phyloP scores from a whole-genome alignment of 2,888 invertebrate genomes.

The Phasia obesa region DNA sequence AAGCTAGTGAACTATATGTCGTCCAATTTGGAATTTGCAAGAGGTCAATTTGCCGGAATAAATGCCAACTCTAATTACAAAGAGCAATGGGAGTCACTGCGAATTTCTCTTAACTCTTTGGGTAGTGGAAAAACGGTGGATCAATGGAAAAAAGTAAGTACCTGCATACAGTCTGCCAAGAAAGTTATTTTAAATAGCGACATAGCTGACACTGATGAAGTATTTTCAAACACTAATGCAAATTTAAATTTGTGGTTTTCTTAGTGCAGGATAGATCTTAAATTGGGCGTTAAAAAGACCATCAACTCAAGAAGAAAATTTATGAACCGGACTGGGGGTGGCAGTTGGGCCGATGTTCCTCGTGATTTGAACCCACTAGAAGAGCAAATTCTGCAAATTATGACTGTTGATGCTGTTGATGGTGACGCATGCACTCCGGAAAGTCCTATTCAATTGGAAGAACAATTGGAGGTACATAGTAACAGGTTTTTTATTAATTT shows the following conservation, averaged over 20 bases:
- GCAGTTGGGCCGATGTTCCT: not conserved
- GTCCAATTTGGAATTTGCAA: too few species aligned
- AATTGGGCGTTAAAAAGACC: conserved; percentile 2
- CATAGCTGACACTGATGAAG: too few species aligned
- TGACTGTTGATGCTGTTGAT: conserved; percentile 24
- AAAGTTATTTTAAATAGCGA: too few species aligned
- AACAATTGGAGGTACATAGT: not conserved
- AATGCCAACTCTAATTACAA: not conserved
- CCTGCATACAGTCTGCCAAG: too few species aligned
- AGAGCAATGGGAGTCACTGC: conserved; percentile 13
- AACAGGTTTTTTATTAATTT: not conserved
- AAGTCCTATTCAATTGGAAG: not conserved
- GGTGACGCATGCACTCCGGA: conserved; percentile 8
- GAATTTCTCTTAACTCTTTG: not conserved
- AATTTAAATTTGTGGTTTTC: not conserved
- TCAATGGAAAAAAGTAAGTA: conserved; percentile 11
- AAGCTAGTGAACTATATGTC: conserved; percentile 19
- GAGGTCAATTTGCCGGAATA: too few species aligned
- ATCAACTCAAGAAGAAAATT: not conserved
- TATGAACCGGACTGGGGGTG: conserved; percentile 21
- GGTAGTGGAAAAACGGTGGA: conserved; percentile 11
- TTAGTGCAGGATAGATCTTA: conserved; percentile 19
- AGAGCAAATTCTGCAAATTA: conserved; percentile 4
- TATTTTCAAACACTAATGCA: too few species aligned
- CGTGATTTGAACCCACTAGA: not conserved